Base-by-base conservation (phyloP, 30 jellyfish, hydroid and myxozoan genomes). In the Catostylus mosaicus region DNA sequence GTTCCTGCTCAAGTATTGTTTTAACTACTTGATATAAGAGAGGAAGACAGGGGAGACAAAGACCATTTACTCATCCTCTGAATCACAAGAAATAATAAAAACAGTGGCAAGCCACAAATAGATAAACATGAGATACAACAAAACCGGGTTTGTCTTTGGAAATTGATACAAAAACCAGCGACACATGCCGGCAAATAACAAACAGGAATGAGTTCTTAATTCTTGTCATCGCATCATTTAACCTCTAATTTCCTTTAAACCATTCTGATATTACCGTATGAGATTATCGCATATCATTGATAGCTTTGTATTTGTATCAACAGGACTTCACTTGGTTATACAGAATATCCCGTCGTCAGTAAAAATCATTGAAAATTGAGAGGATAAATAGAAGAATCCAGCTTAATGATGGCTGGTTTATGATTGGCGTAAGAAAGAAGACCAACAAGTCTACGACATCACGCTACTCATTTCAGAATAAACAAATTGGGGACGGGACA, bases 191-290 rank as follows among this genome's bases (percentile, higher is more conserved):
- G 63, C 76, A 26, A 22, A 59, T 3, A 10, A 36, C 38, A 36
- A 23, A 37, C 78, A 77, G 78, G 70, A 77, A 59, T 37, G 23
- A 54, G 33, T 22, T 32, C 35, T 26, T 74, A 74, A 74, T 50
- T 59, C 24, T 33, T 57, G 32, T 3, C 63, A 27, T 74, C 47
- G 30, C 74, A 31, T 46, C 85, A 50, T 33, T n/a, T 34, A 74
- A 40, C 74, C 56, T 33, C 86, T 57, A 57, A 57, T 77, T 59
- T 77, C 78, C 88, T 54, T 33, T 18, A n/a, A 40, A 57, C 33
- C 88, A 77, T 61, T 77, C 61, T 23, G 45, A 57, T 77, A 70
- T 77, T 57, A 77, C 67, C 77, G 68, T 72, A 34, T n/a, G 57
- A 77, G 77, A 77, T 77, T 77, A 77, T 33, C 38, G 14, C 5